Evolutionary conservation across 2,888 invertebrate genomes (phyloP), one percentile per base, ranked within the genome.

Genomic region (Watsonalla binaria): DNA sequence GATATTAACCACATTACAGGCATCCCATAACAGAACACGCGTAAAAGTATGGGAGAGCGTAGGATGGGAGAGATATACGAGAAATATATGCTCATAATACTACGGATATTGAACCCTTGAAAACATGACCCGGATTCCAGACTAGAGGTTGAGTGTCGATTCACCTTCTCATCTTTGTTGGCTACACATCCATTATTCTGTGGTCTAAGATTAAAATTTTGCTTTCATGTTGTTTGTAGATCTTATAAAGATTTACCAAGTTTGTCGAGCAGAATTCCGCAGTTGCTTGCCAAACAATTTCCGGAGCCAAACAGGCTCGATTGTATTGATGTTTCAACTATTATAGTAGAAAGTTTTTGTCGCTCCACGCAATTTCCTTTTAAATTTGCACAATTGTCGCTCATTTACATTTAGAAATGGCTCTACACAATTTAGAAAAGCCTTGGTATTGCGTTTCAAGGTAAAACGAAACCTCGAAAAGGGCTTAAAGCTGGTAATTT

Each of bases 281-380:
- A 14, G 15, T 37, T 49, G 15, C 15, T 35, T 34, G 37, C 9
- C 49, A 35, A 39, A 14, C 49, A 14, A 49, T 33, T 37, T 49
- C 49, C 39, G 37, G 49, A 15, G 14, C 5, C 42, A 49, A 39
- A 49, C 37, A 49, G 37, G 13, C 14, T 37, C 49, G 9, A 49
- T 49, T 49, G 49, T 49, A 57, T 54, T 53, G 54, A 52, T 57
- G 55, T 13, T 51, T 15, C 47, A 52, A 24, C 53, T 50, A 51
- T 52, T 54, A 56, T 47, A 47, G 53, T 47, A 6, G 45, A 53
- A 61, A 60, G 54, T 55, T 65, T 61, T 61, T 61, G 55, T 56
- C 57, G 55, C 57, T 60, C 56, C 47, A 55, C 56, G 52, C 56
- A 59, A 62, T 59, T 59, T 60, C 58, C 57, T 54, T 55, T 47